These are phyloP conservation scores for Ectropis crepuscularia DNA, from an alignment of 2,888 invertebrate species.

Conservation along the genomic window DNA sequence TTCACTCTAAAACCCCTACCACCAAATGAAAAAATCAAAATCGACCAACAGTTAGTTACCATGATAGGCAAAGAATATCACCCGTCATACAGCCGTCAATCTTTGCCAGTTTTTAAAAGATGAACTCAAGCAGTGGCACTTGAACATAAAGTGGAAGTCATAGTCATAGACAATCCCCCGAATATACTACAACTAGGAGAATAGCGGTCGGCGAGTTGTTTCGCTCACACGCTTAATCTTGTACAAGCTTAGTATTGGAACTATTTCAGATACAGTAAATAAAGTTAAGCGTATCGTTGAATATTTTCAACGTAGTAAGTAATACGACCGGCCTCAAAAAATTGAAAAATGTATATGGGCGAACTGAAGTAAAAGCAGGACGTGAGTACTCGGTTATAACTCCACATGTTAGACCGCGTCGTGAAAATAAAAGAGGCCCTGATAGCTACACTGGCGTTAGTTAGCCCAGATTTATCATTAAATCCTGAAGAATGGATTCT, in stretches of 20 bases:
- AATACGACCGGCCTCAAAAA: background rate
- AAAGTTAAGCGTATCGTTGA: background rate
- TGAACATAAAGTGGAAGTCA: background rate
- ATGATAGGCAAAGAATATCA: no score
- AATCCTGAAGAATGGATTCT: no score
- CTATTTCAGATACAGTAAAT: background rate
- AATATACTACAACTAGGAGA: background rate
- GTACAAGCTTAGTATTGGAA: background rate
- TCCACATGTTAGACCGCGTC: no score
- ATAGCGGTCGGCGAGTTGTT: background rate
- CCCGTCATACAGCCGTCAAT: background rate
- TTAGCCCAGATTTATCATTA: no score
- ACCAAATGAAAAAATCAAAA: no score
- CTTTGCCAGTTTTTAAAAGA: background rate
- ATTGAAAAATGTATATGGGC: background rate
- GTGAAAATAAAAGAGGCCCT: no score
- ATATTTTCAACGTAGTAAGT: conserved; percentile 2
- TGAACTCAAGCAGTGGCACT: background rate
- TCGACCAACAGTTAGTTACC: no score
- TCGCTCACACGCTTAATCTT: background rate
- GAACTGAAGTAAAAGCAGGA: no score
- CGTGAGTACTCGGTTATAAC: no score
- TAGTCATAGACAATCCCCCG: background rate
- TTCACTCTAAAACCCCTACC: no score
- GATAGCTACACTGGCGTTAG: no score